These are phyloP conservation scores for Drosophila subquinaria DNA, from an alignment of 2,888 invertebrate genomes.

Conservation along the genomic window DNA sequence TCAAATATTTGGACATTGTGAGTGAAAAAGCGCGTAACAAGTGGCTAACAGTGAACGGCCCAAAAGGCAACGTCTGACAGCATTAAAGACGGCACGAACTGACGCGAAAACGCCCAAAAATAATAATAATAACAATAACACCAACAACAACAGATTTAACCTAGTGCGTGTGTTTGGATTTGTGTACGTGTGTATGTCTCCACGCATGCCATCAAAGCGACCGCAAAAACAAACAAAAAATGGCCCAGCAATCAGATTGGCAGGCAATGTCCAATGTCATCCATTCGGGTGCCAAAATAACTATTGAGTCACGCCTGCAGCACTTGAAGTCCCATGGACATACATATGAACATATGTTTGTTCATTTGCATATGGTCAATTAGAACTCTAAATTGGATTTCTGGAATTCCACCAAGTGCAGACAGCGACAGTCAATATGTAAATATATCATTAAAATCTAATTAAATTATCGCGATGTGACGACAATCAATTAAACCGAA, in stretches of 20 bases:
- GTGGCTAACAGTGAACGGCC: constrained; percentile 41
- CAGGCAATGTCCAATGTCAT: constrained; percentile 23
- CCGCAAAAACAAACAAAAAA: constrained; percentile 17
- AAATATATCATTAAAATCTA: constrained; percentile 4
- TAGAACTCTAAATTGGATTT: constrained; percentile 17
- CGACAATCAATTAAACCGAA: background rate
- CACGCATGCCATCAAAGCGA: constrained; percentile 35
- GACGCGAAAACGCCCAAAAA: constrained; percentile 28
- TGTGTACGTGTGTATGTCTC: constrained; percentile 12
- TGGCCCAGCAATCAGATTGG: constrained; percentile 37
- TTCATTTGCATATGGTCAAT: background rate
- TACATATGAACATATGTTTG: background rate
- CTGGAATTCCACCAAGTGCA: constrained; percentile 12
- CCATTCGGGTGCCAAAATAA: background rate
- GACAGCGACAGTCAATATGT: background rate
- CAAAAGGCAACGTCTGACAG: constrained; percentile 27
- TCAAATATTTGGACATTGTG: constrained; percentile 66
- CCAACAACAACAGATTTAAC: constrained; percentile 16
- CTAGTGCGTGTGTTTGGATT: constrained; percentile 8
- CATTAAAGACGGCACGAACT: constrained; percentile 46
- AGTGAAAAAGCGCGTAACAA: constrained; percentile 56
- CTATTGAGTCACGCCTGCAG: constrained; percentile 5
- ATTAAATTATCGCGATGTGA: background rate
- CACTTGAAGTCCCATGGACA: background rate
- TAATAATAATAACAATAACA: constrained; percentile 16